Percentiles rank a stretch among this genome's conserved stretches.
Evolutionary conservation across 1,140 invertebrate genomes (phyloP).

Genomic region (Heterodera carotae): DNA sequence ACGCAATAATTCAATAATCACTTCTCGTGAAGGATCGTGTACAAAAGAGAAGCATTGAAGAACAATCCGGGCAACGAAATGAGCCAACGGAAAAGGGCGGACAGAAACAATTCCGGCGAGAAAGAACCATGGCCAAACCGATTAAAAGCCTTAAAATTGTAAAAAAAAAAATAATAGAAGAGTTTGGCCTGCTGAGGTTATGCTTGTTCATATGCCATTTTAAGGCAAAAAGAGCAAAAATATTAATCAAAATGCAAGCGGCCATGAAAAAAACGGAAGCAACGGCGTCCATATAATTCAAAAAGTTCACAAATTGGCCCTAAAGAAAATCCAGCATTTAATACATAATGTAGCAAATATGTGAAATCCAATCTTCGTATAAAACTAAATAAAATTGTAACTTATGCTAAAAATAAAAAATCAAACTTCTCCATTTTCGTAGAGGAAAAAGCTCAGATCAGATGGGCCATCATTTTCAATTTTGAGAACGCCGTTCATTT

Average conservation of each 20-base stretch:
- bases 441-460: not conserved
- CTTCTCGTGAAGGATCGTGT: not conserved
- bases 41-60: not conserved
- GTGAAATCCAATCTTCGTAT: too few species aligned
- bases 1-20: not conserved
- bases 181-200: too few species aligned
- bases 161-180: not conserved
- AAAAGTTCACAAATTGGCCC: not conserved
- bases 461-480: too few species aligned
- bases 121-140: not conserved
- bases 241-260: constrained; percentile 17
- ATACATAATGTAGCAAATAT: too few species aligned
- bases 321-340: not conserved
- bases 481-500: not conserved
- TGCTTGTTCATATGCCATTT: constrained; percentile 9
- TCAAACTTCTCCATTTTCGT: not conserved
- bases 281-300: not conserved
- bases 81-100: not conserved
- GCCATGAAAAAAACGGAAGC: constrained; percentile 11
- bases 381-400: too few species aligned
- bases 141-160: not conserved
- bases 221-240: constrained; percentile 1
- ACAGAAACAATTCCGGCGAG: constrained; percentile 1
- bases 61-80: constrained; percentile 2
- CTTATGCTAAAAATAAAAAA: not conserved